phyloP scores from a whole-genome alignment of 1,140 invertebrate species.

The Hylyphantes graminicola region DNA sequence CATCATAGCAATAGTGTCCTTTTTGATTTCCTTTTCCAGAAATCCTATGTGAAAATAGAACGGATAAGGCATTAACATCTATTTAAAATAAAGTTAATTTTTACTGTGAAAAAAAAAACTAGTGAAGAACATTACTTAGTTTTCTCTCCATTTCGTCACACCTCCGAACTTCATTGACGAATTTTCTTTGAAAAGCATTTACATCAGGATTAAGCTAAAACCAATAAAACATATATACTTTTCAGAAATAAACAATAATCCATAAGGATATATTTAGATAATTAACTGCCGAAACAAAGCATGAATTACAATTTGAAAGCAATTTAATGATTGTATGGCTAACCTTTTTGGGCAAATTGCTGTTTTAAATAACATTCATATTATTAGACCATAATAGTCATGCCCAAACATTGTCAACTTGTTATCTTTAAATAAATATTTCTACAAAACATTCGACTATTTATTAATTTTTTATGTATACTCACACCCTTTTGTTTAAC shows the following conservation, averaged over 20 bases:
- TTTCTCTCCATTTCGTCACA: constrained; percentile 72
- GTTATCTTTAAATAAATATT: no score
- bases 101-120: background rate
- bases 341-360: no score
- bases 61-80: background rate
- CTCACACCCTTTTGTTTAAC: no score
- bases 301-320: no score
- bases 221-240: background rate
- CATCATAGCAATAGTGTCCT: constrained; percentile 92
- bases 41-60: constrained; percentile 72
- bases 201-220: constrained; percentile 81
- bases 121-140: constrained; percentile 72
- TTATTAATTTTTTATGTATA: no score
- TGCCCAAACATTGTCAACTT: no score
- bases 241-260: background rate
- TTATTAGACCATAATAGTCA: no score
- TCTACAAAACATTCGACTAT: no score
- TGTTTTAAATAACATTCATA: no score
- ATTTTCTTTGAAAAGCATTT: constrained; percentile 90
- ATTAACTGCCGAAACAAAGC: no score
- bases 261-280: no score
- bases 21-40: constrained; percentile 94
- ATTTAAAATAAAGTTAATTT: background rate
- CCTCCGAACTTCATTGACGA: constrained; percentile 77
- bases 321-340: no score